These are phyloP conservation scores for Echinarachnius parma DNA, from an alignment of 53 echinoderm and acorn worm species.

Conservation along the genomic window DNA sequence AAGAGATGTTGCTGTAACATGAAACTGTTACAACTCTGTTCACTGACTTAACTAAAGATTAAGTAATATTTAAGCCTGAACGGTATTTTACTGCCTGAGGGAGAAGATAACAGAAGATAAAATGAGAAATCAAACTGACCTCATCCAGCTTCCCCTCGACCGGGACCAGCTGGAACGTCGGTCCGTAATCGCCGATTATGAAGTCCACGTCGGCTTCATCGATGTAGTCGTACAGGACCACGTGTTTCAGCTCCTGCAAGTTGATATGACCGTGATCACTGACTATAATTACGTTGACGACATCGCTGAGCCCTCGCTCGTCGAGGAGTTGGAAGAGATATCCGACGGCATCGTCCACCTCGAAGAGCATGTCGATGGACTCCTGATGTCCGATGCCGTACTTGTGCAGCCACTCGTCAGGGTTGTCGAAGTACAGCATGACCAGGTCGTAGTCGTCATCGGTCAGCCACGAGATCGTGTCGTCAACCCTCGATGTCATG, in stretches of 20 bases:
- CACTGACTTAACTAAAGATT: too few species aligned
- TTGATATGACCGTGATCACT: constrained; percentile 76
- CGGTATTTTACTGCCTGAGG: too few species aligned
- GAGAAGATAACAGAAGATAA: too few species aligned
- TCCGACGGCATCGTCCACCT: constrained; percentile 60
- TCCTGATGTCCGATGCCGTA: constrained; percentile 63
- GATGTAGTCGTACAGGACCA: constrained; percentile 77
- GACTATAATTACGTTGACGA: constrained; percentile 56
- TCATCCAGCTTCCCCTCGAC: constrained; percentile 54
- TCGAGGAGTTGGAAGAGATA: constrained; percentile 57
- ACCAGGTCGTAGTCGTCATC: constrained; percentile 80
- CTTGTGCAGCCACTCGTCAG: constrained; percentile 58
- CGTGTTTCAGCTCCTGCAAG: constrained; percentile 14
- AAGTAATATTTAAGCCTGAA: too few species aligned
- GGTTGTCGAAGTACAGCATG: constrained; percentile 65
- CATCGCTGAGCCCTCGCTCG: constrained; percentile 35
- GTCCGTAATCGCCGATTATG: constrained; percentile 67
- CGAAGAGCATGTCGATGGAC: constrained; percentile 40
- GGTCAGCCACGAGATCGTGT: constrained; percentile 63
- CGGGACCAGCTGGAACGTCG: constrained; percentile 64
- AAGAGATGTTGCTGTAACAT: too few species aligned
- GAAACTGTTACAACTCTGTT: too few species aligned
- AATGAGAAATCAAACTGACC: too few species aligned
- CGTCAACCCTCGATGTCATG: constrained; percentile 52
- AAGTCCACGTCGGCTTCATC: constrained; percentile 62